A percentile compares a stretch with the other conserved stretches of the same genome.
Evolutionary conservation across 2,113 vertebrate genomes (phyloP).

Genomic region (Pteruthius melanotis): DNA sequence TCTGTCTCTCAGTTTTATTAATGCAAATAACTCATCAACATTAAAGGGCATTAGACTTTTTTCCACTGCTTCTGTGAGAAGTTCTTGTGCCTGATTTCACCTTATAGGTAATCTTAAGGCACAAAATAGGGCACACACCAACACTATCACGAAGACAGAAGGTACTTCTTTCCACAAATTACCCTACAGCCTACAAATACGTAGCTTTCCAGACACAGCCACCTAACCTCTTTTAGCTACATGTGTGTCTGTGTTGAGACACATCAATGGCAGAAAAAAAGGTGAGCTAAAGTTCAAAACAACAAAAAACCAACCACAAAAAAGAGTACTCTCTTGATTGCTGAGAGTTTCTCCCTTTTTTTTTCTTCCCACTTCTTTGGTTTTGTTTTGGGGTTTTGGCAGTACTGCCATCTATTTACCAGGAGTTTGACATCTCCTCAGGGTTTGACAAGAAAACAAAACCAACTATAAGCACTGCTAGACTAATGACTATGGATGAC

Average conservation of each 20-base stretch:
- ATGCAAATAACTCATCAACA: not conserved
- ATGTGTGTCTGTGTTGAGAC: not conserved
- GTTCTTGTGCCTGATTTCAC: not conserved
- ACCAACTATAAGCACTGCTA: not conserved
- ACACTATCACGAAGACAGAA: not conserved
- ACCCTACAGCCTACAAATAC: not conserved
- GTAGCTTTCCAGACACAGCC: not conserved
- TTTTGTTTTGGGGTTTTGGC: too few relatives aligned
- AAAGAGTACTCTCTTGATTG: not conserved
- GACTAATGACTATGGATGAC: not conserved
- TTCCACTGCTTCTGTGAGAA: not conserved
- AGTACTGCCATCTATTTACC: not conserved
- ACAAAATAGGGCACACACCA: not conserved
- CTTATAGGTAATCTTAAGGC: not conserved
- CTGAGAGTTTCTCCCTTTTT: not conserved
- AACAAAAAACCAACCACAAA: not conserved
- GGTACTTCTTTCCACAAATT: not conserved
- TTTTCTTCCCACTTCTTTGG: not conserved
- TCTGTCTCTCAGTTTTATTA: not conserved
- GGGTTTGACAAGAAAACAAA: not conserved
- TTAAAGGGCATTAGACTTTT: not conserved
- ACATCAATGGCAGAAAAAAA: not conserved
- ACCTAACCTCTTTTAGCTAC: not conserved
- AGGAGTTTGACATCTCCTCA: not conserved
- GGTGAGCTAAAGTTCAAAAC: not conserved